Evolutionary conservation across 2,888 invertebrate species (phyloP).

Genomic region (Gymnosoma rotundatum): DNA sequence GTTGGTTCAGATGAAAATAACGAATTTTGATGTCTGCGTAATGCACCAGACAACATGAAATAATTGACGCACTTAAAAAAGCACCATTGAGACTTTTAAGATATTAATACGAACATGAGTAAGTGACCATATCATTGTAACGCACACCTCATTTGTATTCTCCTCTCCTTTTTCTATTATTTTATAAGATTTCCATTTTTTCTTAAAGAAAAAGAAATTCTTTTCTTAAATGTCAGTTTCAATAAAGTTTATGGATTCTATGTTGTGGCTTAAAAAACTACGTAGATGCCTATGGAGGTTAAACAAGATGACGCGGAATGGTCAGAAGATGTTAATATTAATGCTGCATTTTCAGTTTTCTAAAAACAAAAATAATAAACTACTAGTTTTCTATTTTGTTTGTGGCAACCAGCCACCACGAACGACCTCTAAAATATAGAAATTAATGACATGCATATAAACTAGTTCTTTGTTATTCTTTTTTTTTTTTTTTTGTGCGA

Average conservation of each 20-base stretch:
- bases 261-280: slow-evolving; percentile 10
- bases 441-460: slow-evolving; percentile 70
- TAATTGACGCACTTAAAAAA: too few relatives aligned
- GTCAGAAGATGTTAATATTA: slow-evolving; percentile 44
- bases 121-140: not conserved
- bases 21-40: too few relatives aligned
- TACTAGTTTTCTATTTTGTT: slow-evolving; percentile 58
- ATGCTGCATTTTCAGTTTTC: slow-evolving; percentile 63
- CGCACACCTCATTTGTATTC: not conserved
- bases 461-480: slow-evolving; percentile 56
- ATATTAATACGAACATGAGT: too few relatives aligned
- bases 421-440: slow-evolving; percentile 44
- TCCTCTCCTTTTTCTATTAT: slow-evolving; percentile 5
- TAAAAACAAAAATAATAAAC: slow-evolving; percentile 43
- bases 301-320: slow-evolving; percentile 22
- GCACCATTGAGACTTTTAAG: too few relatives aligned
- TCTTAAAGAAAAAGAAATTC: slow-evolving; percentile 38
- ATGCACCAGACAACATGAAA: too few relatives aligned
- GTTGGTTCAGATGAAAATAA: too few relatives aligned
- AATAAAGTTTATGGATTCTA: slow-evolving; percentile 42
- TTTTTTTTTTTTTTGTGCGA: not conserved
- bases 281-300: slow-evolving; percentile 18
- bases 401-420: slow-evolving; percentile 39
- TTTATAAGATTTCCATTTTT: slow-evolving; percentile 52
- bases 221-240: slow-evolving; percentile 55